Base-by-base conservation (phyloP, 2,888 invertebrate genomes). In the Gastrophysa polygoni region DNA sequence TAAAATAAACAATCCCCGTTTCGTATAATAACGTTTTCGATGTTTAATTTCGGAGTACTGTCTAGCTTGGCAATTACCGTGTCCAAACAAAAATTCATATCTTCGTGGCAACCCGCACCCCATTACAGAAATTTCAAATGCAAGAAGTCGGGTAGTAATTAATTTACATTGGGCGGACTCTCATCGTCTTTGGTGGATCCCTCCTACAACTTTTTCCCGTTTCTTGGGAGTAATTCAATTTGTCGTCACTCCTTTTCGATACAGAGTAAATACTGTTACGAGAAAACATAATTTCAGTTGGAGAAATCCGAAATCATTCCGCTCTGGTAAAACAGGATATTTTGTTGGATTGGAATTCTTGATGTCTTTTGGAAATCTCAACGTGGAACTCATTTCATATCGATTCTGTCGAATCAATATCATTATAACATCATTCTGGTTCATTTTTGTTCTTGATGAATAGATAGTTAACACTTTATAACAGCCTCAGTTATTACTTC, bases 151-250 rank as follows among this genome's bases (percentile, higher is more conserved):
- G 18, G 34, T 38, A n/a, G 38, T 52, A 52, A 52, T 72, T 72
- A 72, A 72, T 72, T 72, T 71, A 72, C 72, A 70, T 72, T 69
- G 66, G 67, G 57, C 43, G 61, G 63, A 38, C 49, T 6, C 44
- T 38, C 43, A 17, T 44, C 52, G 48, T 21, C 51, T 64, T 61
- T 61, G n/a, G n/a, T n/a, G n/a, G n/a, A n/a, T n/a, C n/a, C 59
- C 58, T 7, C 34, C 51, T 11, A 24, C 24, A 3, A 24, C 24
- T 34, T 38, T 43, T 17, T 44, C 56, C 52, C 57, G 29, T 32
- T 10, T 10, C 29, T 32, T 8, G 8, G 8, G 10, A 32, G 8
- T 32, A 32, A 32, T 32, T 32, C 29, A 32, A 32, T 32, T 32
- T 32, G 29, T 8, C 2, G 29, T 32, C 10, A 8, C 10, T 32